phyloP scores from a whole-genome alignment of 2,888 invertebrate genomes.

The Eupeodes latifasciatus region DNA sequence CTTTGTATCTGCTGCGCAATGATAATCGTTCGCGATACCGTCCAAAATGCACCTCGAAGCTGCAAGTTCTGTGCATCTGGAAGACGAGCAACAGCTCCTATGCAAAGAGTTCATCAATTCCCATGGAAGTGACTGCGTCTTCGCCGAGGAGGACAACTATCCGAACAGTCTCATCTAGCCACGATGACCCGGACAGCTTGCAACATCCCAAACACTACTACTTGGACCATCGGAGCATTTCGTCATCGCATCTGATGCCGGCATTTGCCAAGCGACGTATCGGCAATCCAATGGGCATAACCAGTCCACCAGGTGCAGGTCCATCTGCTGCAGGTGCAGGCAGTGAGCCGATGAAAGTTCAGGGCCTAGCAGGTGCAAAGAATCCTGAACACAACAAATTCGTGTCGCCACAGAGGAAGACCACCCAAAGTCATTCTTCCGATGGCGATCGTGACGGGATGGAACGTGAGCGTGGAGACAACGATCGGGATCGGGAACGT shows the following conservation, averaged over 20 bases:
- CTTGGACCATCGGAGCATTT: conserved; percentile 83
- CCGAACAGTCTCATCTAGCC: conserved; percentile 37
- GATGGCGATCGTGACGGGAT: conserved; percentile 55
- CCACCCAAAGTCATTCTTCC: conserved; percentile 26
- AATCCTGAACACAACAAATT: conserved; percentile 85
- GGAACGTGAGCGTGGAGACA: conserved; percentile 46
- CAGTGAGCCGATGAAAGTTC: conserved; percentile 60
- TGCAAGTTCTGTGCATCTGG: conserved; percentile 82
- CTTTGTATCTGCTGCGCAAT: conserved; percentile 89
- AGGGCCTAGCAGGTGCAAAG: conserved; percentile 84
- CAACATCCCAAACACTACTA: conserved; percentile 77
- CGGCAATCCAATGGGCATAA: conserved; percentile 55
- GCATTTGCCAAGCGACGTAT: conserved; percentile 83
- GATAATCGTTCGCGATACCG: conserved; percentile 89
- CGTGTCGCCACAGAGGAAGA: conserved; percentile 64
- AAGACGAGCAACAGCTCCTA: conserved; percentile 86
- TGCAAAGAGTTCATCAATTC: conserved; percentile 79
- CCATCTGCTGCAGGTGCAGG: conserved; percentile 20
- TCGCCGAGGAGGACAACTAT: conserved; percentile 51
- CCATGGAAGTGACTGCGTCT: conserved; percentile 35
- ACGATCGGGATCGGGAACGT: conserved; percentile 79
- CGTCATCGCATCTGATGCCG: conserved; percentile 83
- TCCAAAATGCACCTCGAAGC: conserved; percentile 88
- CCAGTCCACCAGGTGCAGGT: conserved; percentile 33
- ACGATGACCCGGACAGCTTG: conserved; percentile 67